Evolutionary conservation across 1,140 invertebrate genomes (phyloP), one percentile per base, ranked within the genome.

Genomic region (Lordiphosa stackelbergi): DNA sequence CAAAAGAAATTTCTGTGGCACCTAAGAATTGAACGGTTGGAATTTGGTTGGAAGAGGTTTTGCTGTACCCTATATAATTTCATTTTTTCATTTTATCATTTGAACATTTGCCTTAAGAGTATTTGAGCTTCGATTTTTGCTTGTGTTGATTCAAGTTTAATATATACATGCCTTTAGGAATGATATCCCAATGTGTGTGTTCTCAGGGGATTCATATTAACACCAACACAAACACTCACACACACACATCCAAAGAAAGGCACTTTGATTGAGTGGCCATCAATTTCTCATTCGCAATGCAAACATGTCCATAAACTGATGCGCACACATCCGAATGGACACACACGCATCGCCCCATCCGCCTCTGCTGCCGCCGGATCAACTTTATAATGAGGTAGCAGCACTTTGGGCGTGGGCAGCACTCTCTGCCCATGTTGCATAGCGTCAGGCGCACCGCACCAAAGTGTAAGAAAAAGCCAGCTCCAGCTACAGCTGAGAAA

Each of bases 231-330:
- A 7, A 58, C 37, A 43, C n/a, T 3, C 34, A 46, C 8, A 13
- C 37, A 10, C 11, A n/a, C 9, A 10, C 1, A 16, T 10, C 24
- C 40, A 40, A 36, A 48, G 41, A 56, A 55, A 52, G 58, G 52
- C 69, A 81, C 73, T 75, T 77, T 83, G 77, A 83, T 83, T 77
- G 77, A 83, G 77, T 77, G 72, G 64, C 77, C 78, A 83, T 83
- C 77, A 83, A 83, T 83, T 83, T 73, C 77, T 83, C 77, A 81
- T 81, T 83, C 68, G 75, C 68, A 81, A 81, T 83, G 75, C 75
- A 81, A 81, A 83, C 72, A 81, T 83, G 75, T 75, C 69, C 75
- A 81, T 79, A 79, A 81, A 81, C 75, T 68, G 68, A 71, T 63
- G 62, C 40, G 38, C 51, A 49, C 56, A 48, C 52, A 43, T 48